Evolutionary conservation across 1,140 invertebrate genomes (phyloP).

Genomic region (fruit fly (Drosophila melanogaster)): Release_6_plus_ISO1_MT NT_033777.3:27950501-27951000

Average conservation of each 20-base stretch:
- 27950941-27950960: constrained; percentile 99
- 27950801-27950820: neutral
- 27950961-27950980: constrained; percentile 96
- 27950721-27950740: no score
- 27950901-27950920: neutral
- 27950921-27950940: constrained; percentile 94
- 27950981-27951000: constrained; percentile 96
- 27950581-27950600: constrained; percentile 98
- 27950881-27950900: no score
- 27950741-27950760: no score
- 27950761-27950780: neutral
- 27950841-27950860: no score
- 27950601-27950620: no score
- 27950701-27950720: neutral
- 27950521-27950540: constrained; percentile 99
- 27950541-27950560: constrained; percentile 96
- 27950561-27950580: constrained; percentile 98
- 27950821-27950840: no score
- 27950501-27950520: constrained; percentile 99
- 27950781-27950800: neutral
- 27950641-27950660: neutral
- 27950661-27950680: neutral
- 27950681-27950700: neutral
- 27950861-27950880: neutral
- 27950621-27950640: neutral